Base-by-base conservation (phyloP, 2,113 vertebrate species). In the Catagonus wagneri region DNA sequence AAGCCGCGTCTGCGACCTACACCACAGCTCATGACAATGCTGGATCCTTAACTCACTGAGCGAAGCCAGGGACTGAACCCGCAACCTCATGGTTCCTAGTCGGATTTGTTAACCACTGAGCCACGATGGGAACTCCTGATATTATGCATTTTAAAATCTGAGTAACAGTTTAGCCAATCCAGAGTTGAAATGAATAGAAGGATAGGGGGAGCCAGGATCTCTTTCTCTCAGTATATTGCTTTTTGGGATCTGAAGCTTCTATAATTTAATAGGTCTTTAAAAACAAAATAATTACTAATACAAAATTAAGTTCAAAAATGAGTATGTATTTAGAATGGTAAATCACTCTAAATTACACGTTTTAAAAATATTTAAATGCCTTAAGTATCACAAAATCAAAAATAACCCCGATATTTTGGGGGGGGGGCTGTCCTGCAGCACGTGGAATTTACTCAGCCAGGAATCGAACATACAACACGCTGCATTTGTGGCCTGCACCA, bases 321-420 rank as follows among this genome's bases (percentile, higher is more conserved):
- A 52, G 23, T 88, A 27, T 36, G 63, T 72, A 71, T 32, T 95
- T 75, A 74, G 58, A 81, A 50, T 61, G 22, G 75, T 10, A 44
- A 66, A 44, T 60, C 50, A 15, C 66, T 52, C 52, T 44, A 56
- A 78, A 52, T 50, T 52, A 52, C 36, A 78, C 1, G 39, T 50
- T 71, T 83, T 3, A 79, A 89, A 96, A 87, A 78, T 78, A 83
- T 63, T 86, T 78, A 88, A 78, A 80, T 74, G 16, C 32, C 12
- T 29, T 2, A 58, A 76, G 14, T 3, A 84, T 80, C 65, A 39
- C 19, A 83, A n/a, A n/a, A n/a, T n/a, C n/a, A n/a, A n/a, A n/a
- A n/a, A n/a, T n/a, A n/a, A n/a, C n/a, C n/a, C n/a, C n/a, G n/a
- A n/a, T n/a, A n/a, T n/a, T n/a, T n/a, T n/a, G n/a, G n/a, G n/a